Percentiles rank a stretch among this genome's conserved stretches.
Evolutionary conservation across 2,888 invertebrate genomes (phyloP).

Genomic region (Torymus tubicola): DNA sequence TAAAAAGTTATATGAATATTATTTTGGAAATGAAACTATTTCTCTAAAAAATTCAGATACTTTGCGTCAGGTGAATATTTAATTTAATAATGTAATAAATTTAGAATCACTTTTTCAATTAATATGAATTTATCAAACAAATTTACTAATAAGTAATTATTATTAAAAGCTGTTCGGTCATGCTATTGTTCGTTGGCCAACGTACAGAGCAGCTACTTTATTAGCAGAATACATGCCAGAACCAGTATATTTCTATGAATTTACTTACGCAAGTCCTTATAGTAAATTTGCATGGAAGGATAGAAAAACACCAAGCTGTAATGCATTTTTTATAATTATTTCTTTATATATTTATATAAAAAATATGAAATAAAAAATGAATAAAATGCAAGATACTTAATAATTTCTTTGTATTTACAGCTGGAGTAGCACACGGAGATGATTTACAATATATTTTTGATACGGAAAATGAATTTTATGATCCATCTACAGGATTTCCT

Average conservation of each 20-base stretch:
- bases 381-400: background rate
- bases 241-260: slow-evolving; percentile 81
- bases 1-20: slow-evolving; percentile 77
- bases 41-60: slow-evolving; percentile 72
- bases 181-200: slow-evolving; percentile 77
- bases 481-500: slow-evolving; percentile 65
- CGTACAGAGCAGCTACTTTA: slow-evolving; percentile 74
- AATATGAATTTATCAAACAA: too few relatives aligned
- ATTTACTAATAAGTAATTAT: too few relatives aligned
- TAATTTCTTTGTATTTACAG: background rate
- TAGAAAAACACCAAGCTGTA: slow-evolving; percentile 76
- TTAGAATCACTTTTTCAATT: too few relatives aligned
- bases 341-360: background rate
- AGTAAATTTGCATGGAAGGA: slow-evolving; percentile 79
- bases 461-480: slow-evolving; percentile 55
- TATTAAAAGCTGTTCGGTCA: slow-evolving; percentile 78
- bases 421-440: slow-evolving; percentile 76
- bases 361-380: background rate
- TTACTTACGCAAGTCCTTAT: slow-evolving; percentile 80
- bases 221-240: slow-evolving; percentile 78
- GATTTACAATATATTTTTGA: slow-evolving; percentile 78
- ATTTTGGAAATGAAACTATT: slow-evolving; percentile 75
- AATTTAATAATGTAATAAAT: background rate
- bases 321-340: slow-evolving; percentile 77
- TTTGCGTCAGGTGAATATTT: slow-evolving; percentile 72